phyloP scores from a whole-genome alignment of 2,797 vertebrate genomes.

The Sebastolobus altivelis region DNA sequence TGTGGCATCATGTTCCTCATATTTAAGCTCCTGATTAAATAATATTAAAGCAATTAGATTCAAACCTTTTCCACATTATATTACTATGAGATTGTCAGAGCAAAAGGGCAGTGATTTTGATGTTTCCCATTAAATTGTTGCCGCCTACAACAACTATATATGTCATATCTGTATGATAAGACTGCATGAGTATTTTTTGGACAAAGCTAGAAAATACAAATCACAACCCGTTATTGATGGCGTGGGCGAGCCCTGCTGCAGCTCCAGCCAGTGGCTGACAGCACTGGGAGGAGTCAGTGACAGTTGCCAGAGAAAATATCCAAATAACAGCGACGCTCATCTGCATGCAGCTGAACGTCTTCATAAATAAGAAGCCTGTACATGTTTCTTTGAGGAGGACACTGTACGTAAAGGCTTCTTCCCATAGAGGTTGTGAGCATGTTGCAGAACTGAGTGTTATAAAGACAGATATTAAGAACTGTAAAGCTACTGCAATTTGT shows the following conservation, averaged over 20 bases:
- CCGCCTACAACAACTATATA: background rate
- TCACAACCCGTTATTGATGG: background rate
- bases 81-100: background rate
- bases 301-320: conserved; percentile 66
- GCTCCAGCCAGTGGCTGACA: conserved; percentile 57
- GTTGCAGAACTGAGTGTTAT: background rate
- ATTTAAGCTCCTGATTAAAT: background rate
- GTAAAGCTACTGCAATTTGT: background rate
- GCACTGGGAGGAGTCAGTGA: conserved; percentile 65
- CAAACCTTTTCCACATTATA: background rate
- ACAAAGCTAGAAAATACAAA: background rate
- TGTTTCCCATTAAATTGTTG: background rate
- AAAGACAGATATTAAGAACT: background rate
- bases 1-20: background rate
- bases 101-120: background rate
- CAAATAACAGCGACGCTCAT: conserved; percentile 34
- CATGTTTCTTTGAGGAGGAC: background rate
- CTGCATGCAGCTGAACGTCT: conserved; percentile 10
- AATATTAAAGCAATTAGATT: background rate
- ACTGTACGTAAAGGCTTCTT: background rate
- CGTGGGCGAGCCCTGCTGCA: conserved; percentile 44
- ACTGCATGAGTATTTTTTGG: conserved; percentile 1
- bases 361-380: background rate
- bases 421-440: background rate
- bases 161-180: background rate